Base-by-base conservation (phyloP, 2,113 vertebrate species). In the Campylomormyrus numenius region DNA sequence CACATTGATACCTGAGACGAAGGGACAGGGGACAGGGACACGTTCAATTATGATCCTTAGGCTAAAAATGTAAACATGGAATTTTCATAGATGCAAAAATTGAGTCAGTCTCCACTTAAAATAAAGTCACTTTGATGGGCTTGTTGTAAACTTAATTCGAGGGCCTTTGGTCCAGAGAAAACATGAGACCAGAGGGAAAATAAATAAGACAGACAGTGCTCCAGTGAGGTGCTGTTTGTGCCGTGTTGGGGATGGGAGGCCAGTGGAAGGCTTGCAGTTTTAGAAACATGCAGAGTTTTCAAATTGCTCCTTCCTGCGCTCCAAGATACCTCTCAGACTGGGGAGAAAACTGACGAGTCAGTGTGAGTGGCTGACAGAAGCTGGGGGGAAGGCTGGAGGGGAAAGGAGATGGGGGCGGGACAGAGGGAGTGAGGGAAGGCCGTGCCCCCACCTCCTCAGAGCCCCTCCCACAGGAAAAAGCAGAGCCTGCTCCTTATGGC, bases 391-490 rank as follows among this genome's bases (percentile, higher is more conserved):
- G 42, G 62, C 21, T 31, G 50, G 46, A 74, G 62, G 50, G 62
- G 70, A 49, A 87, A 4, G 24, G 56, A 48, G 85, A n/a, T 5
- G 48, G 62, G 88, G 62, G 87, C 24, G 80, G 50, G 39, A 13
- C 83, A 89, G 92, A 90, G 92, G 94, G 92, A 91, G 92, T 21
- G 92, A 92, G 92, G 93, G 93, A 88, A 91, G 92, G 93, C 92
- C 92, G 24, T 19, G 91, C 92, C 92, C 93, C 92, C 90, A 90
- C 91, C 91, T 91, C 87, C 93, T 93, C 90, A 93, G 92, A 92
- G 53, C 74, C 91, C 94, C 95, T 95, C 95, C 96, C 94, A 95
- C 95, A 96, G 95, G 95, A 96, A 96, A 94, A 96, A 94, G 91
- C 46, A 84, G 3, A 88, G 91, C 93, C 85, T 92, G 93, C 92